phyloP scores from a whole-genome alignment of 2,797 vertebrate species.

The Morelia viridis region DNA sequence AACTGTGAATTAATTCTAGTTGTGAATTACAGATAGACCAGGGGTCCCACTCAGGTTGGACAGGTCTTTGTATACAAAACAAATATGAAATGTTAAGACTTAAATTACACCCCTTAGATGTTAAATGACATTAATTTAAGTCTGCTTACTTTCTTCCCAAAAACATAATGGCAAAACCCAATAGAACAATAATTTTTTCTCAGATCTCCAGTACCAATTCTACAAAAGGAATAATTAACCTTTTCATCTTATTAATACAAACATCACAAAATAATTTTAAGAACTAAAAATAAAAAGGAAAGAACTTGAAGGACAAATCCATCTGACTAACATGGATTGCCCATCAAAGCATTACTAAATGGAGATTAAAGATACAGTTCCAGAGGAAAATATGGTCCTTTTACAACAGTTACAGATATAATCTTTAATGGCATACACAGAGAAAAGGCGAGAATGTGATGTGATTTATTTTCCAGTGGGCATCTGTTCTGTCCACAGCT shows the following conservation, averaged over 20 bases:
- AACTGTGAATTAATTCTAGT: background rate
- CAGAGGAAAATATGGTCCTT: conserved; percentile 53
- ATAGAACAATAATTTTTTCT: conserved; percentile 15
- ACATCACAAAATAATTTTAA: conserved; percentile 45
- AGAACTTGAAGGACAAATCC: conserved; percentile 53
- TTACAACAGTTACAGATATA: conserved; percentile 56
- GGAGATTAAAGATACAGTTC: conserved; percentile 62
- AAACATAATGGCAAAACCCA: conserved; percentile 34
- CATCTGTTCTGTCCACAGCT: conserved; percentile 30
- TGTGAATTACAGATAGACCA: background rate
- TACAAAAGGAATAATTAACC: conserved; percentile 33
- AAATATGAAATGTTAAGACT: background rate
- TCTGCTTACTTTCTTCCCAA: conserved; percentile 6
- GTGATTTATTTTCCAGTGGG: conserved; percentile 52
- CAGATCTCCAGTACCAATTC: conserved; percentile 40
- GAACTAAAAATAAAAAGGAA: conserved; percentile 35
- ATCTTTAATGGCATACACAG: conserved; percentile 45
- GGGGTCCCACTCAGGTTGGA: background rate
- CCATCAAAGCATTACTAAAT: conserved; percentile 35
- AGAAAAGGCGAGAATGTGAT: conserved; percentile 37
- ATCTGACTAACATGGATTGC: conserved; percentile 36
- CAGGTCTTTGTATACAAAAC: background rate
- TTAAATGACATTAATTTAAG: background rate
- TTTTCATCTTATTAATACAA: conserved; percentile 54
- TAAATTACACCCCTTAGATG: background rate